These are phyloP conservation scores for Trichonephila clavata DNA, from an alignment of 1,140 invertebrate species.

Conservation along the genomic window DNA sequence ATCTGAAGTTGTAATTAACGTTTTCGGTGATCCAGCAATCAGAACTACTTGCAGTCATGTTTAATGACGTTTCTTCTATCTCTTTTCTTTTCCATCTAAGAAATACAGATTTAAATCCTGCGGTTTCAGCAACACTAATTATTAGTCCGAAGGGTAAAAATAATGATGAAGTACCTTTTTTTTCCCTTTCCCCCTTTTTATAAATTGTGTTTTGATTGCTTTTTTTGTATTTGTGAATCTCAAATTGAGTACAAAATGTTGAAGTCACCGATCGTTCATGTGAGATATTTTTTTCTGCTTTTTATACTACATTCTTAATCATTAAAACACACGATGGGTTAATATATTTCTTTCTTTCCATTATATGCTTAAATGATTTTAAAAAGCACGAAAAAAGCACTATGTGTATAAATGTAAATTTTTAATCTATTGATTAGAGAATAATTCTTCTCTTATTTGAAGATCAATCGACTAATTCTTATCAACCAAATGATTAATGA, in stretches of 20 bases:
- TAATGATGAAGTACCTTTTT: slow-evolving; percentile 12
- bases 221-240: neutral
- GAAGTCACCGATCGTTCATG: neutral
- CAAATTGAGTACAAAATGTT: slow-evolving; percentile 28
- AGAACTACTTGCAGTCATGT: neutral
- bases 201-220: slow-evolving; percentile 9
- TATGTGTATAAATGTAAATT: too few species aligned
- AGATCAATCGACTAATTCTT: too few species aligned
- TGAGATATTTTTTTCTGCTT: neutral
- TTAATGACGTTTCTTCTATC: slow-evolving; percentile 61
- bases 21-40: slow-evolving; percentile 52
- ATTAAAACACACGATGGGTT: neutral
- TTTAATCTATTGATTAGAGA: too few species aligned
- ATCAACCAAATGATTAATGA: too few species aligned
- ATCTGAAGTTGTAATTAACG: slow-evolving; percentile 59
- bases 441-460: too few species aligned
- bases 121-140: slow-evolving; percentile 54
- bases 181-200: neutral
- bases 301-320: neutral
- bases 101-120: slow-evolving; percentile 44
- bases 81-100: slow-evolving; percentile 25
- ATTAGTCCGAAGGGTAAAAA: slow-evolving; percentile 46
- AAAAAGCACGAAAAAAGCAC: too few species aligned
- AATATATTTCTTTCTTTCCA: neutral
- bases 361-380: neutral